phyloP scores from a whole-genome alignment of 2,797 vertebrate species.

The Chelidonichthys spinosus region DNA sequence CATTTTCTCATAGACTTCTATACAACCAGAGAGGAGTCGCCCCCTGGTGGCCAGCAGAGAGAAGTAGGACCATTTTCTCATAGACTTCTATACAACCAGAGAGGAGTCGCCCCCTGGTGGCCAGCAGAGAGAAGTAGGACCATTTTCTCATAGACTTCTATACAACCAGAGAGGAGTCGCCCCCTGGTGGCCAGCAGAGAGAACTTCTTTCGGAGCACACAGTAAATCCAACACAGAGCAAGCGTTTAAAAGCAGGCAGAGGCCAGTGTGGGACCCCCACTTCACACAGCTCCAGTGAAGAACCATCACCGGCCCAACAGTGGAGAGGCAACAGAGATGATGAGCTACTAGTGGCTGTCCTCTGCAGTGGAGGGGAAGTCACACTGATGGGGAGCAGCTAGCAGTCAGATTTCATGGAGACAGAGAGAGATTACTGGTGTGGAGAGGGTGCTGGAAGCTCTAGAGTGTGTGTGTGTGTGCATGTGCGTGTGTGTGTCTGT shows the following conservation, averaged over 20 bases:
- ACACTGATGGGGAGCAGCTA: slow-evolving; percentile 36
- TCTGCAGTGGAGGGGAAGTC: slow-evolving; percentile 46
- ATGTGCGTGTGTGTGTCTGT: slow-evolving; percentile 1
- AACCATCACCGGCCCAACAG: slow-evolving; percentile 50
- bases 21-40: too few relatives aligned
- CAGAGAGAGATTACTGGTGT: slow-evolving; percentile 21
- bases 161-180: too few relatives aligned
- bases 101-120: too few relatives aligned
- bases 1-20: too few relatives aligned
- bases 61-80: too few relatives aligned
- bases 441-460: slow-evolving; percentile 41
- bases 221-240: slow-evolving; percentile 17
- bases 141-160: too few relatives aligned
- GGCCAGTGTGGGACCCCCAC: slow-evolving; percentile 27
- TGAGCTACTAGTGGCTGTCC: slow-evolving; percentile 58
- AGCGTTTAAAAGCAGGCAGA: slow-evolving; percentile 35
- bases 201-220: background rate
- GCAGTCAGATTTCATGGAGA: slow-evolving; percentile 35
- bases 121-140: too few relatives aligned
- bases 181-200: too few relatives aligned
- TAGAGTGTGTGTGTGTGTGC: slow-evolving; percentile 8
- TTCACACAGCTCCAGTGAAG: slow-evolving; percentile 36
- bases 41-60: too few relatives aligned
- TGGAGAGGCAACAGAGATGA: slow-evolving; percentile 59
- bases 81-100: too few relatives aligned